Base-by-base conservation (phyloP, 1,140 invertebrate genomes). In the Anastrepha ludens region DNA sequence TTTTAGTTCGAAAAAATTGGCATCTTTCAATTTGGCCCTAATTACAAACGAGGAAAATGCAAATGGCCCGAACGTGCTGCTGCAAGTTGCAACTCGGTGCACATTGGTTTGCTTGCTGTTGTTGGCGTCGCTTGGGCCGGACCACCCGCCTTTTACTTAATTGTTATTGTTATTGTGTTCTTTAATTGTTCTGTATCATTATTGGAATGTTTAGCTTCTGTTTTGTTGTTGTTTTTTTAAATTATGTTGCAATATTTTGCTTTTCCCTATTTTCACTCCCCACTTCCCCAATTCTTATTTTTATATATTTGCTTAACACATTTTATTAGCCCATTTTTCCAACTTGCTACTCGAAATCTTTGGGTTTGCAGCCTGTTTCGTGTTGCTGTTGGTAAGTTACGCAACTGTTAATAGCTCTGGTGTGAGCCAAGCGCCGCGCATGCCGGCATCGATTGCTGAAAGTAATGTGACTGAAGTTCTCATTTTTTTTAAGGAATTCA, bases 21-120 rank as follows among this genome's bases (percentile, higher is more conserved):
- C 74, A 81, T 58, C 50, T 81, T 81, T 81, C 44, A 81, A 81
- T 81, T 81, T 81, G 74, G 74, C 74, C 47, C 74, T 81, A 81
- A 81, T 81, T 81, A 81, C 17, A 50, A 55, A 55, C 74, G 47
- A n/a, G 44, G 17, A 81, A 81, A 81, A 81, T 58, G 74, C 74
- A 81, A 81, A 81, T 81, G 74, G 74, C 9, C n/a, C 47, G 74
- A 55, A 55, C 74, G 74, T 81, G 74, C 44, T 58, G n/a, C 60
- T 62, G 15, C n/a, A 47, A 47, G 74, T 29, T 81, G 47, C 47
- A 55, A n/a, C 47, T 55, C 11, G 11, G 74, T n/a, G 2, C 17
- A 13, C 47, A 29, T 8, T 67, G 8, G 47, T 17, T 41, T 67
- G 64, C 29, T 29, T 7, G 29, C 20, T 81, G 41, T 41, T 81